Evolutionary conservation across 2,888 invertebrate genomes (phyloP).

Genomic region (Brachyptera risi): DNA sequence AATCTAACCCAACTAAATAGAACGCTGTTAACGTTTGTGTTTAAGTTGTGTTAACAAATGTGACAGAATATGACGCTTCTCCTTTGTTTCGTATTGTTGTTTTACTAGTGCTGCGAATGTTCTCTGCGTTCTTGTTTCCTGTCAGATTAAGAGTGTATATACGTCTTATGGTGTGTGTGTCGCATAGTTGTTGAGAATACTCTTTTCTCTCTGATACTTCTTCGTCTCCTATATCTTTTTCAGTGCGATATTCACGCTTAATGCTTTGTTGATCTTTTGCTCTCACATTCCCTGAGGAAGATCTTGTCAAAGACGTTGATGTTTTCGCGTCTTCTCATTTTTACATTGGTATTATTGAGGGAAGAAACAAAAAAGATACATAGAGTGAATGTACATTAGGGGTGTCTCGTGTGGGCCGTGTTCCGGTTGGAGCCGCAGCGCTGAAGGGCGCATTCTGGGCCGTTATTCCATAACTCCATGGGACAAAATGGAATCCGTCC

Average conservation of each 20-base stretch:
- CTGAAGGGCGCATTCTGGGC: too few species aligned
- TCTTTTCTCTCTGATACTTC: background rate
- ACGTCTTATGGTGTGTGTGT: background rate
- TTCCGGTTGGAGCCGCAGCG: too few species aligned
- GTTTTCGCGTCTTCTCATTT: too few species aligned
- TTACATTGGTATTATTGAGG: too few species aligned
- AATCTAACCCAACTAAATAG: conserved; percentile 9
- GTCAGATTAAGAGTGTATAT: conserved; percentile 18
- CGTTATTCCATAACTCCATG: too few species aligned
- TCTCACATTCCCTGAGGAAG: background rate
- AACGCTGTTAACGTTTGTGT: too few species aligned
- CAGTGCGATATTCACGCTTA: conserved; percentile 2
- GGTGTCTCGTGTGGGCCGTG: too few species aligned
- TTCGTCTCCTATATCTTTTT: background rate
- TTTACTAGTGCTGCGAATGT: background rate
- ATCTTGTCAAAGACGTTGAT: too few species aligned
- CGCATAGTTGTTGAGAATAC: conserved; percentile 11
- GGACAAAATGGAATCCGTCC: too few species aligned
- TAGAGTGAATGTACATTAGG: too few species aligned
- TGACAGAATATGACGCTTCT: conserved; percentile 12
- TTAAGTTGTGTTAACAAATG: too few species aligned
- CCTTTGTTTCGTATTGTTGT: conserved; percentile 10
- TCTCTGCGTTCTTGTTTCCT: conserved; percentile 6
- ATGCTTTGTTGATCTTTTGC: conserved; percentile 17
- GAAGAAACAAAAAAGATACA: too few species aligned